Percentiles rank a stretch among this genome's conserved stretches.
These are phyloP conservation scores for Cerastis leucographa DNA, from an alignment of 2,888 invertebrate species.

Conservation along the genomic window DNA sequence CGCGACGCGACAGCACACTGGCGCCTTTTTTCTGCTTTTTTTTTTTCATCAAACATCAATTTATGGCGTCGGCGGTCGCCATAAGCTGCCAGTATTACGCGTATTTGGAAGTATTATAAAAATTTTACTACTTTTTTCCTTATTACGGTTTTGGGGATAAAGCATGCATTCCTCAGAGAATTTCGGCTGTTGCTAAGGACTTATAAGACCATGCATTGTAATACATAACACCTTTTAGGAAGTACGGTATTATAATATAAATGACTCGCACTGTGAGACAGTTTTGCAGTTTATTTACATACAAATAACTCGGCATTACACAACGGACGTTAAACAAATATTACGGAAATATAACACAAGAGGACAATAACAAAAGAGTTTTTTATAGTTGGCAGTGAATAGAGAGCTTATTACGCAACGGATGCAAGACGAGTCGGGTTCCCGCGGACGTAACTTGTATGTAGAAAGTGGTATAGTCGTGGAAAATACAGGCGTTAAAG, in stretches of 20 bases:
- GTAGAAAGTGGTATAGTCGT: slow-evolving; percentile 75
- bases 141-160: slow-evolving; percentile 42
- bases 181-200: slow-evolving; percentile 36
- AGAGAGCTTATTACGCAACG: slow-evolving; percentile 73
- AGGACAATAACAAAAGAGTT: slow-evolving; percentile 64
- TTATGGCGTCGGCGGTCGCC: slow-evolving; percentile 68
- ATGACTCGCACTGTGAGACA: slow-evolving; percentile 35
- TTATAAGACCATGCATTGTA: slow-evolving; percentile 28
- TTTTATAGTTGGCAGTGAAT: slow-evolving; percentile 56
- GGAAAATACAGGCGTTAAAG: slow-evolving; percentile 64
- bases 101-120: slow-evolving; percentile 59
- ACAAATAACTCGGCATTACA: slow-evolving; percentile 43
- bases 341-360: slow-evolving; percentile 59
- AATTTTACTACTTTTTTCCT: slow-evolving; percentile 39
- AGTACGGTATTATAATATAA: background rate
- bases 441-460: slow-evolving; percentile 74
- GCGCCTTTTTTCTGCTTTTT: slow-evolving; percentile 73
- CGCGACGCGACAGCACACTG: slow-evolving; percentile 58
- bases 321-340: slow-evolving; percentile 52
- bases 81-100: slow-evolving; percentile 80
- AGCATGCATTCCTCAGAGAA: slow-evolving; percentile 42
- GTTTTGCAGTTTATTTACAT: slow-evolving; percentile 51
- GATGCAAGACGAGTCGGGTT: slow-evolving; percentile 70
- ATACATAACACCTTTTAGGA: slow-evolving; percentile 10
- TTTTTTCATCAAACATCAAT: slow-evolving; percentile 67